Evolutionary conservation across 2,797 vertebrate species (phyloP), one percentile per base, ranked within the genome.

Genomic region (Ispidina picta): DNA sequence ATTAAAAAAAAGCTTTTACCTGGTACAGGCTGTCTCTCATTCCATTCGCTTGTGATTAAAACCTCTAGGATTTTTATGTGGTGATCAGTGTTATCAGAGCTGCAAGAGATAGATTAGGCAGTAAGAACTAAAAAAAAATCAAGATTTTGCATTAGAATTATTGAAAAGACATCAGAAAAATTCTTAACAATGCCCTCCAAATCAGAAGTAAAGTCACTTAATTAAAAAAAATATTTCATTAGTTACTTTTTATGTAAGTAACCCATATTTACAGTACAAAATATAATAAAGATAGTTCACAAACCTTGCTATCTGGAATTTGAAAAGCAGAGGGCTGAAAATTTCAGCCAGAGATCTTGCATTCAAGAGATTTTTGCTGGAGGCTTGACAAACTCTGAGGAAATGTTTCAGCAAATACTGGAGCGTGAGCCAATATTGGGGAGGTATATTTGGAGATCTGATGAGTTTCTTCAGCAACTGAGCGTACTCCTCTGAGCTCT

Each of bases 391-490:
- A 91, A 99, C 98, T 95, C 97, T 98, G 92, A 98, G 97, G 88
- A 99, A 98, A 97, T 99, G 99, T 94, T 98, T 98, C 25, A 99
- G 98, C 97, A 99, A 98, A 97, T 98, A 98, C 94, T 99, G 99
- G 83, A 99, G 98, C 2, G 98, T 98, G 49, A 99, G 98, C 99
- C 99, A 99, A 97, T 99, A 98, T 83, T 99, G 99, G 51, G 98
- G 97, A 92, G 99, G 98, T 97, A 99, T 97, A 92, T 95, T 98
- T 13, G 98, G 97, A 20, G 98, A 97, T 95, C 97, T 98, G 96
- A 98, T 97, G 54, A 99, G 96, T 91, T 97, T 98, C 94, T 98
- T 98, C 84, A 99, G 97, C 95, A 98, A 97, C 97, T 98, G 98
- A 91, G 96, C 97, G 15, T 98, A 98, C 88, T 99, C 99, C 79